phyloP scores from a whole-genome alignment of 2,888 invertebrate genomes.

The Hemithea aestivaria region DNA sequence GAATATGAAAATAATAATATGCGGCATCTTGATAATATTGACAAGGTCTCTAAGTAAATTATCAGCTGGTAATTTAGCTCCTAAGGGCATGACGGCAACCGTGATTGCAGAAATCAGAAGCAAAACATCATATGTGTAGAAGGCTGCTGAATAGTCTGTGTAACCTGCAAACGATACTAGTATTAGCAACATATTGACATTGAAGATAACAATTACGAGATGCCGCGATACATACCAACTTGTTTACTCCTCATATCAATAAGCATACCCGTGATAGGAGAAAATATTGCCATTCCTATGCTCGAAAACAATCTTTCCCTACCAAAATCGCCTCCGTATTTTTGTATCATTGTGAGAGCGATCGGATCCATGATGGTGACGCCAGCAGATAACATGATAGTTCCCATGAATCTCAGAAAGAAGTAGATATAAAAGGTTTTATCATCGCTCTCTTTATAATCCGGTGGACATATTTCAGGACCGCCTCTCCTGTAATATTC shows the following conservation, averaged over 20 bases:
- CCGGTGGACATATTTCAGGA: constrained; percentile 88
- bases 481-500: constrained; percentile 81
- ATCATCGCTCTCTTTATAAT: constrained; percentile 87
- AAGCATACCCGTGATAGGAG: constrained; percentile 87
- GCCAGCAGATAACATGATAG: constrained; percentile 90
- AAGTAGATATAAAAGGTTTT: constrained; percentile 92
- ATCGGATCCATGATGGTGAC: constrained; percentile 94
- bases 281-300: constrained; percentile 90
- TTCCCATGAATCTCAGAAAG: constrained; percentile 86
- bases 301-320: constrained; percentile 89
- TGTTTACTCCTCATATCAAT: constrained; percentile 85
- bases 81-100: constrained; percentile 87
- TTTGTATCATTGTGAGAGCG: constrained; percentile 90
- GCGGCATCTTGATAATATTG: constrained; percentile 87
- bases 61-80: constrained; percentile 87
- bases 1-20: constrained; percentile 88
- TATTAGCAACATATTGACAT: constrained; percentile 60
- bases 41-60: constrained; percentile 87
- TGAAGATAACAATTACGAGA: constrained; percentile 62
- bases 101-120: constrained; percentile 85
- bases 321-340: constrained; percentile 90
- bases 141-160: constrained; percentile 93
- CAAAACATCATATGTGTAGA: constrained; percentile 88
- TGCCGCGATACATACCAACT: constrained; percentile 64
- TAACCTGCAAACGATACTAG: constrained; percentile 77